phyloP scores from a whole-genome alignment of 2,113 vertebrate species.

The Labrus mixtus region DNA sequence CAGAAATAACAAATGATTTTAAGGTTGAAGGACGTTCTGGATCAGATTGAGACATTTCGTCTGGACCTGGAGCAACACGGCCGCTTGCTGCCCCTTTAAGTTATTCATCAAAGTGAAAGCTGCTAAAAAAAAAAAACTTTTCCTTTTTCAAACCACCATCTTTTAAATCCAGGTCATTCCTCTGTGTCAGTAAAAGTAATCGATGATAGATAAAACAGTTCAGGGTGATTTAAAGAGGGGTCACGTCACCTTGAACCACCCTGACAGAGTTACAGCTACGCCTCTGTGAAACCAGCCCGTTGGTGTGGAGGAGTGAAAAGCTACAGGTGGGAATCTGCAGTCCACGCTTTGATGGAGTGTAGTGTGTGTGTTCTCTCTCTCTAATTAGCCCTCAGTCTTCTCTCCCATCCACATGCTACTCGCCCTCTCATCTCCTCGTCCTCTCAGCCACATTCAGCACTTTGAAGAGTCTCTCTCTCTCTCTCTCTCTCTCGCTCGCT shows the following conservation, averaged over 20 bases:
- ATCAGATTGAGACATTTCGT: too few relatives aligned
- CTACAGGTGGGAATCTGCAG: slow-evolving; percentile 70
- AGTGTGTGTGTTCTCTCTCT: slow-evolving; percentile 60
- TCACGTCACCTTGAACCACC: not conserved
- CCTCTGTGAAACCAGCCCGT: slow-evolving; percentile 5
- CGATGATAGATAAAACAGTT: slow-evolving; percentile 27
- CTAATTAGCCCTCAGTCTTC: slow-evolving; percentile 76
- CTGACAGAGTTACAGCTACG: not conserved
- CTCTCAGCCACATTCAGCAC: slow-evolving; percentile 65
- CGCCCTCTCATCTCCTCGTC: slow-evolving; percentile 66
- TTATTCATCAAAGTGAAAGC: not conserved
- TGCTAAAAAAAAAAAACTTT: too few relatives aligned
- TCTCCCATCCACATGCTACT: slow-evolving; percentile 62
- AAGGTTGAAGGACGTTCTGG: too few relatives aligned
- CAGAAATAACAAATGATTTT: too few relatives aligned
- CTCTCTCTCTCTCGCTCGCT: slow-evolving; percentile 24
- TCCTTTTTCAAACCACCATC: not conserved
- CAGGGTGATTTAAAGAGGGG: not conserved
- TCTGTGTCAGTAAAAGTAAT: slow-evolving; percentile 36
- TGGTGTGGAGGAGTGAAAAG: slow-evolving; percentile 28
- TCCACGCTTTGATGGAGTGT: slow-evolving; percentile 67
- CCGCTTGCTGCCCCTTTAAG: too few relatives aligned
- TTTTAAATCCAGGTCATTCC: slow-evolving; percentile 17
- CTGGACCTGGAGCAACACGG: too few relatives aligned
- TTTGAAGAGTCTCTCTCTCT: slow-evolving; percentile 68